Base-by-base conservation (phyloP, 2,797 vertebrate species). In the Oreonectes daqikongensis region DNA sequence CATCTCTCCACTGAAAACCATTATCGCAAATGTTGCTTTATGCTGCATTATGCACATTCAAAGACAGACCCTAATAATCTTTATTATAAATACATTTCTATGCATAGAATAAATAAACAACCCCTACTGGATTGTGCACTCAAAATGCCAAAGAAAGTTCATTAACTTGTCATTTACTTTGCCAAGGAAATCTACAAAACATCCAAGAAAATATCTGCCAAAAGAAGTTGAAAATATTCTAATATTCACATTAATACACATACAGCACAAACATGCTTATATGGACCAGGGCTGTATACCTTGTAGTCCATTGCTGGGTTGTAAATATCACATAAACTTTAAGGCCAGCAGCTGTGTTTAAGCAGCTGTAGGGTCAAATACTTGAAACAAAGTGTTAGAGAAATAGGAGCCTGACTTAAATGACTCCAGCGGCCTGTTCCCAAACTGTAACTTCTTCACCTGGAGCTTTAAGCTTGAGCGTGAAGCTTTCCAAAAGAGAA, bases 351-450 rank as follows among this genome's bases (percentile, higher is more conserved):
- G 83, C 88, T 87, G 84, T 91, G 90, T 92, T 92, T 90, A 84
- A 88, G 82, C 91, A 93, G 89, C 90, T 92, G 90, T 82, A 86
- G 84, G 83, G 79, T 65, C 83, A 85, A 63, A 46, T 38, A 57
- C 35, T 89, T 81, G 81, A 86, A 89, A 85, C 86, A 86, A 85
- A 81, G 82, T 81, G 85, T 88, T 78, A 75, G 80, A 87, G 78
- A 81, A 89, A 84, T 82, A 78, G 80, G 50, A 78, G 79, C 40
- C 38, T 2, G n/a, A 57, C 71, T 71, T 5, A 65, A 69, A 83
- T 57, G 73, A 53, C 30, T 73, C 73, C 87, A 77, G 72, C 84
- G 82, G 69, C 72, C 80, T 85, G 84, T 80, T 67, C 69, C 52
- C 75, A 70, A 53, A 63, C 57, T 63, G 75, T 75, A 71, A 64